Evolutionary conservation across 2,113 vertebrate genomes (phyloP).

Genomic region (human (Homo sapiens)): GRCh38 chr21:35674001-35674500

Average conservation of each 20-base stretch:
- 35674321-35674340: not conserved
- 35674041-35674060: not conserved
- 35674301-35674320: too few species aligned
- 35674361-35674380: fast-evolving
- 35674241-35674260: fast-evolving
- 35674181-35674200: fast-evolving
- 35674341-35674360: not conserved
- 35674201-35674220: not conserved
- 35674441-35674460: not conserved
- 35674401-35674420: not conserved
- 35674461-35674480: not conserved
- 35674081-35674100: not conserved
- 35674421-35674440: not conserved
- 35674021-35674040: not conserved
- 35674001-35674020: too few species aligned
- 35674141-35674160: not conserved
- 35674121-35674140: not conserved
- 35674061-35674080: not conserved
- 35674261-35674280: not conserved
- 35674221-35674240: not conserved
- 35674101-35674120: too few species aligned
- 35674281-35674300: too few species aligned
- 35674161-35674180: not conserved
- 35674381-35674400: not conserved
- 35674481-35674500: not conserved